These are phyloP conservation scores for Lamellibrachia luymesi DNA, from an alignment of 1,140 invertebrate species.

Conservation along the genomic window DNA sequence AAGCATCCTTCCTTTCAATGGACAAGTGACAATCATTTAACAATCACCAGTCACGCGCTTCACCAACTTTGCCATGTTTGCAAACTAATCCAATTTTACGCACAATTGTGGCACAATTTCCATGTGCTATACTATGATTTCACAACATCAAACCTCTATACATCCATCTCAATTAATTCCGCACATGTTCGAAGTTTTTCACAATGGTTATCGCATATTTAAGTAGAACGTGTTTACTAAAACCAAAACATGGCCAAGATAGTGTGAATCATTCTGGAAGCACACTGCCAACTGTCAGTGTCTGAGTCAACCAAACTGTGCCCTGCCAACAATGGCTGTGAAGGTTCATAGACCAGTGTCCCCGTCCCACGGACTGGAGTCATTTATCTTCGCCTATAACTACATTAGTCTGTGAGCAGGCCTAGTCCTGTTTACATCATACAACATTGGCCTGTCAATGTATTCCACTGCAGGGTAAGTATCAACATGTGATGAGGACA, in stretches of 20 bases:
- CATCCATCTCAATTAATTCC: not conserved
- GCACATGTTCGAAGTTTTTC: not conserved
- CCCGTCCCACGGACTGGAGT: not conserved
- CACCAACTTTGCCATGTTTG: not conserved
- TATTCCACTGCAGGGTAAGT: not conserved
- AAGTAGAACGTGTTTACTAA: not conserved
- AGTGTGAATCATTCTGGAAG: not conserved
- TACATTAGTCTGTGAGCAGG: not conserved
- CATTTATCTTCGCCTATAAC: not conserved
- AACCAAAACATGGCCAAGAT: not conserved
- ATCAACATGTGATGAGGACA: not conserved
- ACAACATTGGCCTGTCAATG: not conserved
- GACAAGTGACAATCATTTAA: not conserved
- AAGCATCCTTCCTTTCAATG: not conserved
- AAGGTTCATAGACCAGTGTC: not conserved
- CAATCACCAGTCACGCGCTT: not conserved
- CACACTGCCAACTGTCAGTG: not conserved
- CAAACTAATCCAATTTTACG: not conserved
- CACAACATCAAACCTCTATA: not conserved
- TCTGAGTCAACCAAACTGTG: not conserved
- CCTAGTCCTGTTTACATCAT: not conserved
- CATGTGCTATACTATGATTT: not conserved
- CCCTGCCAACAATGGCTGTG: not conserved
- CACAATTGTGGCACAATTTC: not conserved
- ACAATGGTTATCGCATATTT: not conserved